phyloP scores from a whole-genome alignment of 2,888 invertebrate genomes.

The Drosophila peninsularis region DNA sequence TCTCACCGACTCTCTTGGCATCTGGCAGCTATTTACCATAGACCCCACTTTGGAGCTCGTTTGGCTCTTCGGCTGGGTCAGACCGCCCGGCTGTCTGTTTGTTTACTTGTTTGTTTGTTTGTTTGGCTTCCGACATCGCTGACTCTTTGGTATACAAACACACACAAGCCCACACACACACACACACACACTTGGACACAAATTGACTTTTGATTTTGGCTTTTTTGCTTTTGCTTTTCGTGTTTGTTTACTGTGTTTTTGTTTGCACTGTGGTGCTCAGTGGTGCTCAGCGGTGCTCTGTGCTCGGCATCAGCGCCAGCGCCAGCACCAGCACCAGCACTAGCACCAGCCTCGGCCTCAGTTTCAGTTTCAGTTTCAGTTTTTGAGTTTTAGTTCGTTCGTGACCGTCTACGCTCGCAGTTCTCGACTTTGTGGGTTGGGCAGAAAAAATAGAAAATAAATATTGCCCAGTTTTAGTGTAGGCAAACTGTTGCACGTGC shows the following conservation, averaged over 20 bases:
- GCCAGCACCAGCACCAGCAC: conserved; percentile 35
- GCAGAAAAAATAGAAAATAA: conserved; percentile 7
- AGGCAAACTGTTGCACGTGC: conserved; percentile 63
- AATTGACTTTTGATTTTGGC: conserved; percentile 57
- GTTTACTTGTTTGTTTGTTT: conserved; percentile 51
- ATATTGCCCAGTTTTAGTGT: conserved; percentile 10
- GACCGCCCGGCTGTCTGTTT: conserved; percentile 55
- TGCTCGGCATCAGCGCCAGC: conserved; percentile 24
- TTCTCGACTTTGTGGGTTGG: conserved; percentile 15
- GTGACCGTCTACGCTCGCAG: conserved; percentile 76
- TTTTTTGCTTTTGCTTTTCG: conserved; percentile 55
- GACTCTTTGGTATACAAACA: conserved; percentile 35
- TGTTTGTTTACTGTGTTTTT: conserved; percentile 63
- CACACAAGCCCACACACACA: conserved; percentile 9
- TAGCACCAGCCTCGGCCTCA: conserved; percentile 42
- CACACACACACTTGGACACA: conserved; percentile 2
- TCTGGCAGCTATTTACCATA: conserved; percentile 34
- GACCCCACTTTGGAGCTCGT: conserved; percentile 43
- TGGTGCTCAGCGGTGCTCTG: conserved; percentile 16
- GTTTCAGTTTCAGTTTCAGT: conserved; percentile 46
- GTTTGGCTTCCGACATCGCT: conserved; percentile 68
- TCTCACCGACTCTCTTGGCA: conserved; percentile 16
- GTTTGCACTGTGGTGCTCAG: conserved; percentile 46
- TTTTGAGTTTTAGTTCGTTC: conserved; percentile 67
- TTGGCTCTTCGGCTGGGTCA: conserved; percentile 39